Conservation (phyloP, 1,140 invertebrate species). For the Trichonephila clavata region DNA sequence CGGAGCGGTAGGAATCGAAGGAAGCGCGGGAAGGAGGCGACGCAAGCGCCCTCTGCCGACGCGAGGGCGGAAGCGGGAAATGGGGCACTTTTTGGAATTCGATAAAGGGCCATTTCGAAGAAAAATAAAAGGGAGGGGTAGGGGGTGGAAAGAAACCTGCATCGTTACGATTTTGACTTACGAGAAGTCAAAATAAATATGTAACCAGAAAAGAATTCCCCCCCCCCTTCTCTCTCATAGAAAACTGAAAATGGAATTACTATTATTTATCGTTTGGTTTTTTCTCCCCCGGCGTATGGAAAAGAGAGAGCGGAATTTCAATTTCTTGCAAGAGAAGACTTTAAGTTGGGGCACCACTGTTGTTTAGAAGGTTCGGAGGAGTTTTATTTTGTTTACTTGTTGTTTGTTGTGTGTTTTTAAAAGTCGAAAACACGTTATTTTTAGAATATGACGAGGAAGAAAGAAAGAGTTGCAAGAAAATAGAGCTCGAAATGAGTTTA, state of each 20-base stretch:
- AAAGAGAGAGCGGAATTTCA: not conserved
- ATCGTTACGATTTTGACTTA: conserved; percentile 20
- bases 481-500: too few relatives aligned
- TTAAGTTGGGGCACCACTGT: not conserved
- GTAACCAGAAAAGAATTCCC: not conserved
- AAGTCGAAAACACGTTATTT: too few relatives aligned
- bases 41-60: not conserved
- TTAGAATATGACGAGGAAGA: too few relatives aligned
- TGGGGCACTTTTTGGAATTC: conserved; percentile 54
- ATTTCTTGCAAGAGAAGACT: not conserved
- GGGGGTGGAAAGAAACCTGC: not conserved
- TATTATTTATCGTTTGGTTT: conserved; percentile 18
- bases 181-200: conserved; percentile 35
- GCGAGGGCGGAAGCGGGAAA: conserved; percentile 55
- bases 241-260: conserved; percentile 21
- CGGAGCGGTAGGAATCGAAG: conserved; percentile 15
- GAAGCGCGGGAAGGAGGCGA: conserved; percentile 6
- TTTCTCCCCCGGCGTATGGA: not conserved
- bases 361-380: not conserved
- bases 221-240: not conserved
- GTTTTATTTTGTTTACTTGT: not conserved
- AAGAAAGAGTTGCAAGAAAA: too few relatives aligned
- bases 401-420: too few relatives aligned
- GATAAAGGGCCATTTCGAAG: conserved; percentile 9
- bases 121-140: not conserved